phyloP scores from a whole-genome alignment of 1,140 invertebrate species.

The Gyrodactylus bullatarudis region DNA sequence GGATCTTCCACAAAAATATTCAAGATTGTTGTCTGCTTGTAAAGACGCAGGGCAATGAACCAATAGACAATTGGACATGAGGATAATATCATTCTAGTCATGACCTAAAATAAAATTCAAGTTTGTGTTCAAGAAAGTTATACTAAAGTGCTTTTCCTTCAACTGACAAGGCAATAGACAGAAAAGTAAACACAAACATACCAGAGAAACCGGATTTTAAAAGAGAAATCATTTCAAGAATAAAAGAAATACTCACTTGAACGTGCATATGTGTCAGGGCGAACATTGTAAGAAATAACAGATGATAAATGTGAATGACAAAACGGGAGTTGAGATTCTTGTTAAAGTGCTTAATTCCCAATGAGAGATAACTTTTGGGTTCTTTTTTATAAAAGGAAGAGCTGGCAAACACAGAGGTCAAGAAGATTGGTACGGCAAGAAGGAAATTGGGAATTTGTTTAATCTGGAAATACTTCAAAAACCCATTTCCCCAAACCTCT shows the following conservation, averaged over 20 bases:
- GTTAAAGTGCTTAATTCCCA: background rate
- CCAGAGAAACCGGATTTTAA: too few species aligned
- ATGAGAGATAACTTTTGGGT: background rate
- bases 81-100: background rate
- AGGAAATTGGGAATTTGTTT: background rate
- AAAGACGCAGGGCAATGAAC: background rate
- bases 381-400: background rate
- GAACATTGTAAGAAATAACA: background rate
- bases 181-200: too few species aligned
- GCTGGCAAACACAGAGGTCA: background rate
- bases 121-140: too few species aligned
- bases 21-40: background rate
- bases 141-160: too few species aligned
- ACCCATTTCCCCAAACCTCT: background rate
- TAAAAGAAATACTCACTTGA: too few species aligned
- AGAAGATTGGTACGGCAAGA: background rate
- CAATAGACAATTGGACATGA: background rate
- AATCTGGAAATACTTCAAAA: background rate
- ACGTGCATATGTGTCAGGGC: background rate
- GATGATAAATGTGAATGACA: background rate
- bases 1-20: background rate
- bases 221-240: too few species aligned
- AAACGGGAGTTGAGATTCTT: background rate
- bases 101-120: too few species aligned
- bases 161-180: too few species aligned